These are phyloP conservation scores for Bovichtus variegatus DNA, from an alignment of 2,797 vertebrate genomes.

Conservation along the genomic window DNA sequence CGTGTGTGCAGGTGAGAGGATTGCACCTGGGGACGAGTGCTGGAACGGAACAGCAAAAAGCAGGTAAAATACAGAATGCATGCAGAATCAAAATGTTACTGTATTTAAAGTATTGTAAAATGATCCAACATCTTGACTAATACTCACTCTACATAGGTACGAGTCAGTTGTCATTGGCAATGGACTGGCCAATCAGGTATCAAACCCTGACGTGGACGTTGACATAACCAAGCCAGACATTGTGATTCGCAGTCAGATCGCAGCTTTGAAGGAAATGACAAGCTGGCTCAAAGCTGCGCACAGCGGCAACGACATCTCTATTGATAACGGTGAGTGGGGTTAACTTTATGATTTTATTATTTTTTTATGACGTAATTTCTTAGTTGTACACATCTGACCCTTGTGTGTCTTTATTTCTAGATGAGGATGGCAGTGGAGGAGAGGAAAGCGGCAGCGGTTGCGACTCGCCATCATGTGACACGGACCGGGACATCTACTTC, in stretches of 20 bases:
- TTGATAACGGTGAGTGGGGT: conserved; percentile 87
- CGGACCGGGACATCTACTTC: conserved; percentile 89
- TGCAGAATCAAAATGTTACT: too few relatives aligned
- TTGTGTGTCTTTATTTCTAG: background rate
- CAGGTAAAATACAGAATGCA: conserved; percentile 85
- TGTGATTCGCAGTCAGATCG: conserved; percentile 93
- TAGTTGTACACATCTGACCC: background rate
- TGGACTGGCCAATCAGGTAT: conserved; percentile 94
- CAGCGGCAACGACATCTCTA: conserved; percentile 92
- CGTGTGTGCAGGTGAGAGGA: conserved; percentile 91
- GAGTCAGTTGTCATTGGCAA: conserved; percentile 94
- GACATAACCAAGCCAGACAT: conserved; percentile 94
- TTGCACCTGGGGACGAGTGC: conserved; percentile 91
- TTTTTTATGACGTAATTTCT: rapidly evolving
- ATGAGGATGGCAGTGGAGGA: conserved; percentile 87
- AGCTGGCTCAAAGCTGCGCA: conserved; percentile 94
- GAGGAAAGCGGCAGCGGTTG: conserved; percentile 96
- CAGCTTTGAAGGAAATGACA: conserved; percentile 93
- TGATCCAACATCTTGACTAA: background rate
- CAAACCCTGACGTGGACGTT: conserved; percentile 96
- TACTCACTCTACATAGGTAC: conserved; percentile 82
- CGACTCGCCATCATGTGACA: conserved; percentile 86
- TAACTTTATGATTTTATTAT: background rate
- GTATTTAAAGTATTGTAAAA: background rate
- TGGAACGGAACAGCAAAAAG: conserved; percentile 97